Conservation (phyloP, 2,113 vertebrate genomes). For the Uropsilus gracilis region DNA sequence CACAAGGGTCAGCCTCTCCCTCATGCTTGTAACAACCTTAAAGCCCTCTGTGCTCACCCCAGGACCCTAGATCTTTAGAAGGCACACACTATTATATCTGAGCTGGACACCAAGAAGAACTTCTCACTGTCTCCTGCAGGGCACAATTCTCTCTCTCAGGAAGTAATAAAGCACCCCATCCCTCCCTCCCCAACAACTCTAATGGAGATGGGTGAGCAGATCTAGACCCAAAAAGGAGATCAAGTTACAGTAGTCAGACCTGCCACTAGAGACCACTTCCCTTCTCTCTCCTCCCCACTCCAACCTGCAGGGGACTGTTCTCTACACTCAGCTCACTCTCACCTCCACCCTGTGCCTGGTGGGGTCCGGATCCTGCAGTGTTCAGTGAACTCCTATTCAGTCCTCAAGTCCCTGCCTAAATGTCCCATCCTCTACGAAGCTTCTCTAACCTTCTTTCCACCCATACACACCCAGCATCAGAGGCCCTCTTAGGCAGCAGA, state of each 20-base stretch:
- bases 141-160: not conserved
- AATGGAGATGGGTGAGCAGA: not conserved
- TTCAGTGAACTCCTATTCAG: not conserved
- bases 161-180: not conserved
- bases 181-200: not conserved
- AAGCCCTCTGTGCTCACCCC: not conserved
- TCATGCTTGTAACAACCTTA: not conserved
- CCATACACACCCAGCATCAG: not conserved
- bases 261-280: not conserved
- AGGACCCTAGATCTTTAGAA: not conserved
- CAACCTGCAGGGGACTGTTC: not conserved
- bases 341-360: not conserved
- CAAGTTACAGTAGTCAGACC: not conserved
- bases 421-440: not conserved
- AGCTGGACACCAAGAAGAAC: not conserved
- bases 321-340: not conserved
- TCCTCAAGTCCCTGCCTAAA: conserved; percentile 27
- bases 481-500: not conserved
- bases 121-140: not conserved
- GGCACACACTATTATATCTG: not conserved
- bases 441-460: not conserved
- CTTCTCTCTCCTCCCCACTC: not conserved
- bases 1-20: not conserved
- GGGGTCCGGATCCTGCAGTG: not conserved
- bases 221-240: not conserved